These are phyloP conservation scores for Potorous gilbertii DNA, from an alignment of 2,797 vertebrate genomes.

Conservation along the genomic window DNA sequence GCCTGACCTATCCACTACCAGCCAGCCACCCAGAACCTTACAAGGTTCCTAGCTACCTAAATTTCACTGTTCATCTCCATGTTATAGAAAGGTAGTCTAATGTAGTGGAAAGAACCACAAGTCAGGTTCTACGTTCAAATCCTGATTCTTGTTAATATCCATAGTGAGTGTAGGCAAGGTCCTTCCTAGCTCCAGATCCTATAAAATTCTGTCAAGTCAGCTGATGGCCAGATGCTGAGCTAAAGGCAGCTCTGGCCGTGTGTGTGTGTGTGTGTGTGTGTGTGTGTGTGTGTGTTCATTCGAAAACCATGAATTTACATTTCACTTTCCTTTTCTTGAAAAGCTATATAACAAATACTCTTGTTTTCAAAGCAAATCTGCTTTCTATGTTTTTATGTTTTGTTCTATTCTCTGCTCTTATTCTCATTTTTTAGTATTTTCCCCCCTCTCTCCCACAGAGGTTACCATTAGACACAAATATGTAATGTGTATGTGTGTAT, in stretches of 20 bases:
- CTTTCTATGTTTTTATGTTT: no score
- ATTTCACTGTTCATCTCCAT: not conserved
- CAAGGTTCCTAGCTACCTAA: not conserved
- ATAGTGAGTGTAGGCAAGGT: not conserved
- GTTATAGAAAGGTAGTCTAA: not conserved
- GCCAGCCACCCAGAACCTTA: not conserved
- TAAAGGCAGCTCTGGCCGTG: not conserved
- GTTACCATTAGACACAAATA: not conserved
- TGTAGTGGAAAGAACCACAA: not conserved
- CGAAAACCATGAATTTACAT: not conserved
- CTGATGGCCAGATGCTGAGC: not conserved
- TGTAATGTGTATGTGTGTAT: no score
- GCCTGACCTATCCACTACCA: no score
- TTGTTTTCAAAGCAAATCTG: not conserved
- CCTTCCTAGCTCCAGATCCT: not conserved
- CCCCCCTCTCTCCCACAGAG: fast-evolving
- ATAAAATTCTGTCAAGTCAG: not conserved
- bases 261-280: no score
- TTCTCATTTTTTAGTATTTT: not conserved
- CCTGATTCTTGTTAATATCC: not conserved
- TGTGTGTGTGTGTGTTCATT: not conserved
- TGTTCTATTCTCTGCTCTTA: not conserved
- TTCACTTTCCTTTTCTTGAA: not conserved
- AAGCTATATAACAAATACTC: not conserved
- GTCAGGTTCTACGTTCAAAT: not conserved